A percentile compares a stretch with the other conserved stretches of the same genome.
These are phyloP conservation scores for Actenoides lindsayi DNA, from an alignment of 2,113 vertebrate genomes.

Conservation along the genomic window DNA sequence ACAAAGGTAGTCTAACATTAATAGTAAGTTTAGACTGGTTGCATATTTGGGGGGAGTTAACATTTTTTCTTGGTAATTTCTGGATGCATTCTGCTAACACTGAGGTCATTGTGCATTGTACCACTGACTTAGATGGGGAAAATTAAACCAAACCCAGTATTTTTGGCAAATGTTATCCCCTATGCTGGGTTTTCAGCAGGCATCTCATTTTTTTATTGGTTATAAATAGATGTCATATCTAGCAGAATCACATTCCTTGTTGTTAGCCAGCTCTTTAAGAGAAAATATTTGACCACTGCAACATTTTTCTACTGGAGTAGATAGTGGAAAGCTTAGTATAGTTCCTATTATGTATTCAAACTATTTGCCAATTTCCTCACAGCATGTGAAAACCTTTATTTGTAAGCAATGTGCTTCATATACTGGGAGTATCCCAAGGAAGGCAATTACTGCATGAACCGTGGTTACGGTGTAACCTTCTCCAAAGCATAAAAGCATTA, in stretches of 20 bases:
- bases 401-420: not conserved
- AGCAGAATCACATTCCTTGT: conserved; percentile 22
- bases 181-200: not conserved
- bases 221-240: not conserved
- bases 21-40: not conserved
- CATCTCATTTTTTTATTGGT: not conserved
- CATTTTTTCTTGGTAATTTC: not conserved
- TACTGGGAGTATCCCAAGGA: not conserved
- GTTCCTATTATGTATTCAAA: conserved; percentile 48
- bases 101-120: not conserved
- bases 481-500: not conserved
- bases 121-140: not conserved
- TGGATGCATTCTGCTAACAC: not conserved
- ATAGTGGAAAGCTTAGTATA: conserved; percentile 45
- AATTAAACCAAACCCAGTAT: not conserved
- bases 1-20: not conserved
- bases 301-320: conserved; percentile 25
- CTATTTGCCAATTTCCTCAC: conserved; percentile 42
- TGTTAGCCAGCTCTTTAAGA: conserved; percentile 2
- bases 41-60: not conserved
- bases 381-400: conserved; percentile 35
- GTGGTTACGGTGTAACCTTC: not conserved
- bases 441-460: not conserved
- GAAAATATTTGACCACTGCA: conserved; percentile 44
- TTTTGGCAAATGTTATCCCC: not conserved